These are phyloP conservation scores for Panulirus ornatus DNA, from an alignment of 1,140 invertebrate genomes.

Conservation along the genomic window DNA sequence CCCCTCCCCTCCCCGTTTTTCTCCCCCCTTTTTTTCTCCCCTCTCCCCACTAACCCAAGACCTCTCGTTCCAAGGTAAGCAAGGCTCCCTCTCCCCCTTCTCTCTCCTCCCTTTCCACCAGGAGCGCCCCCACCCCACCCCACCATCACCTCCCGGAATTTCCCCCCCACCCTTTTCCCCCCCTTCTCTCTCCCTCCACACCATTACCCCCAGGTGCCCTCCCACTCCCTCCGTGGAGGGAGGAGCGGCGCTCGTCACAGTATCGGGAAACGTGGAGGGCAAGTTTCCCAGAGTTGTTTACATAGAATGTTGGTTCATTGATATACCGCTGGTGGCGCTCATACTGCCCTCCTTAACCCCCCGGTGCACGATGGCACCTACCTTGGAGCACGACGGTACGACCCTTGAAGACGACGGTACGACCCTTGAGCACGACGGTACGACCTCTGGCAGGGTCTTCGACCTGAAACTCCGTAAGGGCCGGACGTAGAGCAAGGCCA, in stretches of 20 bases:
- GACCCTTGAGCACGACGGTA: too few relatives aligned
- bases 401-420: too few relatives aligned
- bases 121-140: not conserved
- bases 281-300: slow-evolving; percentile 22
- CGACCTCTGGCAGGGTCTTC: too few relatives aligned
- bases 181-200: not conserved
- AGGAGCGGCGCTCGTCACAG: not conserved
- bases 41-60: not conserved
- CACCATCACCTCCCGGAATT: not conserved
- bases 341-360: slow-evolving; percentile 1
- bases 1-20: not conserved
- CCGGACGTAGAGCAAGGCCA: too few relatives aligned
- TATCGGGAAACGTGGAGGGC: not conserved
- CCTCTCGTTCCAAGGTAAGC: not conserved
- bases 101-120: slow-evolving; percentile 3
- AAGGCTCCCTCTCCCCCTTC: not conserved
- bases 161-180: not conserved
- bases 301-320: slow-evolving; percentile 35
- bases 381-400: too few relatives aligned
- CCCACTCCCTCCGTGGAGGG: not conserved
- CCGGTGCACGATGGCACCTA: too few relatives aligned
- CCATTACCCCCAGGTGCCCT: not conserved
- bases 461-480: too few relatives aligned
- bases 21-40: not conserved
- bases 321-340: not conserved